Conservation (phyloP, 2,888 invertebrate genomes). For the Hydrotaea diabolus region DNA sequence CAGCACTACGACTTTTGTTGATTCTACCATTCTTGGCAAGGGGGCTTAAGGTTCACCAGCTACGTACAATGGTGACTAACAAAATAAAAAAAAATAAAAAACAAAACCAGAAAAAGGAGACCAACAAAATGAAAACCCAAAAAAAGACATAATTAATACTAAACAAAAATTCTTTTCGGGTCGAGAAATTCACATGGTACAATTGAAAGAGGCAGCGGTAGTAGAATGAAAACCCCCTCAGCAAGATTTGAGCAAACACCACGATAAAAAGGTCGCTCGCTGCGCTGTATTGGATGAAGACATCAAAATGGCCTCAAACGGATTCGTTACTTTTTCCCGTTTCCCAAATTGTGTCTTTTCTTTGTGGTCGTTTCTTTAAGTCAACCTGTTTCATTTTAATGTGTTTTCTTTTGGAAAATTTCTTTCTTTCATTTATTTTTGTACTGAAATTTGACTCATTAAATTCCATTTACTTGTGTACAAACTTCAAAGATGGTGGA, state of each 20-base stretch:
- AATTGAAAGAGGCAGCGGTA: background rate
- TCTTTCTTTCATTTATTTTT: conserved; percentile 4
- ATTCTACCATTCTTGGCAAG: conserved; percentile 41
- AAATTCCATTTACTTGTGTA: conserved; percentile 6
- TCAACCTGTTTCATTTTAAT: conserved; percentile 38
- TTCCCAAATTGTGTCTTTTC: too few relatives aligned
- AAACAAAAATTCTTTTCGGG: conserved; percentile 15
- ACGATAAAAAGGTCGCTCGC: conserved; percentile 3
- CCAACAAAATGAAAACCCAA: background rate
- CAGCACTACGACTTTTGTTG: conserved; percentile 7
- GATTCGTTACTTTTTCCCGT: background rate
- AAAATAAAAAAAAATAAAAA: conserved; percentile 8
- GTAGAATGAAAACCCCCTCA: background rate
- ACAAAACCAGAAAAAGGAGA: conserved; percentile 12
- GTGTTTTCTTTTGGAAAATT: conserved; percentile 24
- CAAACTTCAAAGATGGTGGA: background rate
- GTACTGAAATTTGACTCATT: conserved; percentile 30
- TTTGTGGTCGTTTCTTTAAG: conserved; percentile 26
- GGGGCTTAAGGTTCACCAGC: conserved; percentile 31
- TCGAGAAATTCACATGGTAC: conserved; percentile 22
- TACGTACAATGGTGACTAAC: too few relatives aligned
- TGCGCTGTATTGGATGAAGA: conserved; percentile 42
- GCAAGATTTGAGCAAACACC: background rate
- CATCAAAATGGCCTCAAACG: conserved; percentile 70
- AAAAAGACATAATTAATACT: conserved; percentile 37